Percentiles rank a stretch among this genome's conserved stretches.
phyloP scores from a whole-genome alignment of 2,888 invertebrate species.

The Glyphotaelius pellucidus region DNA sequence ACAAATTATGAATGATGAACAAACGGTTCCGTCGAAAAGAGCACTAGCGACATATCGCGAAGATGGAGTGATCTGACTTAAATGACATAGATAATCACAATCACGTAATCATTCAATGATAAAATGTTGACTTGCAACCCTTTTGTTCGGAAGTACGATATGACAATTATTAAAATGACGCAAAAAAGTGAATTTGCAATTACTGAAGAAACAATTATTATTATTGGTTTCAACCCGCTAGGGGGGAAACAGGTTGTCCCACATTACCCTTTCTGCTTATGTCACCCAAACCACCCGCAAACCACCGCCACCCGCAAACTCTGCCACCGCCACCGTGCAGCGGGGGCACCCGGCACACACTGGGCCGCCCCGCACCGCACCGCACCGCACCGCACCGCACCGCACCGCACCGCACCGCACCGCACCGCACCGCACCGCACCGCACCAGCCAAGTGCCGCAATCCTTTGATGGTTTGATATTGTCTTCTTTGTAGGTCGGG shows the following conservation, averaged over 20 bases:
- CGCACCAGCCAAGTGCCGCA: slow-evolving; percentile 73
- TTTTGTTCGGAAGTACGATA: too few relatives aligned
- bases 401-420: neutral
- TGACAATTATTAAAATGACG: too few relatives aligned
- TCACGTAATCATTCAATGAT: too few relatives aligned
- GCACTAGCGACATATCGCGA: too few relatives aligned
- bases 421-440: slow-evolving; percentile 65
- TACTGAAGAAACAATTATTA: neutral
- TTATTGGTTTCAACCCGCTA: neutral
- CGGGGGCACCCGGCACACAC: neutral
- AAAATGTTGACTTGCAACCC: too few relatives aligned
- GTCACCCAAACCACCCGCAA: too few relatives aligned
- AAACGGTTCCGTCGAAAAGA: too few relatives aligned
- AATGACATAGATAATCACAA: too few relatives aligned
- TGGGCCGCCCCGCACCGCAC: neutral
- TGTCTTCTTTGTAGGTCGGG: slow-evolving; percentile 74
- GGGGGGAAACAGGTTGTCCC: neutral
- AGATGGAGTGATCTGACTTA: too few relatives aligned
- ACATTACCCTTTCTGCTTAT: neutral
- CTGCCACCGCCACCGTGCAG: neutral
- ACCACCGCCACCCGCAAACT: neutral
- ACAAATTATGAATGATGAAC: too few relatives aligned
- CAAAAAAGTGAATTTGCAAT: neutral
- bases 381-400: slow-evolving; percentile 69
- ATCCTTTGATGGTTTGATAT: slow-evolving; percentile 78